phyloP scores from a whole-genome alignment of 2,113 vertebrate genomes.

The Calidris pugnax region DNA sequence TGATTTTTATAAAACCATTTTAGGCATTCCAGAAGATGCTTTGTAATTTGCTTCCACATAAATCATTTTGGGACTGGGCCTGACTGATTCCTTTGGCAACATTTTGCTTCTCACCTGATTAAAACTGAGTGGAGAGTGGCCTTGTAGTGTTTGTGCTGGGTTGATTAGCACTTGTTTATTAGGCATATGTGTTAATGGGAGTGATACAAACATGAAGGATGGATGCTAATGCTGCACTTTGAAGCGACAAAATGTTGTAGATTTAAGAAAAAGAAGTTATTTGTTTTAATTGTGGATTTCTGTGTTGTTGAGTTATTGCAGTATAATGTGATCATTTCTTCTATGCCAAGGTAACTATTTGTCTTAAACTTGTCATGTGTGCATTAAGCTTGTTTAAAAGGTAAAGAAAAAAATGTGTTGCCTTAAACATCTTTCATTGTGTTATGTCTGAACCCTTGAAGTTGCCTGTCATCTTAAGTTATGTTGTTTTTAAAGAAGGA shows the following conservation, averaged over 20 bases:
- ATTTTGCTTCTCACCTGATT: neutral
- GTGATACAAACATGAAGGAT: neutral
- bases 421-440: neutral
- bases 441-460: neutral
- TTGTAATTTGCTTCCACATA: neutral
- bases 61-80: neutral
- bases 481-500: neutral
- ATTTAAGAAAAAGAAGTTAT: neutral
- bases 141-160: neutral
- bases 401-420: neutral
- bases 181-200: neutral
- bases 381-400: neutral
- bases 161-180: neutral
- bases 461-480: neutral
- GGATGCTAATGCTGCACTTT: neutral
- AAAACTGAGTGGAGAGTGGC: neutral
- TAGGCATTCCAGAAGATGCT: neutral
- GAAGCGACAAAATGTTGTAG: neutral
- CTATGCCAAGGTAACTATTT: neutral
- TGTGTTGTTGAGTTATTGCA: neutral
- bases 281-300: neutral
- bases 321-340: neutral
- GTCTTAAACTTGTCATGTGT: neutral
- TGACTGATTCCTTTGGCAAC: neutral
- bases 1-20: neutral